Evolutionary conservation across 2,888 invertebrate species (phyloP), one percentile per base, ranked within the genome.

Genomic region (Macaria notata): DNA sequence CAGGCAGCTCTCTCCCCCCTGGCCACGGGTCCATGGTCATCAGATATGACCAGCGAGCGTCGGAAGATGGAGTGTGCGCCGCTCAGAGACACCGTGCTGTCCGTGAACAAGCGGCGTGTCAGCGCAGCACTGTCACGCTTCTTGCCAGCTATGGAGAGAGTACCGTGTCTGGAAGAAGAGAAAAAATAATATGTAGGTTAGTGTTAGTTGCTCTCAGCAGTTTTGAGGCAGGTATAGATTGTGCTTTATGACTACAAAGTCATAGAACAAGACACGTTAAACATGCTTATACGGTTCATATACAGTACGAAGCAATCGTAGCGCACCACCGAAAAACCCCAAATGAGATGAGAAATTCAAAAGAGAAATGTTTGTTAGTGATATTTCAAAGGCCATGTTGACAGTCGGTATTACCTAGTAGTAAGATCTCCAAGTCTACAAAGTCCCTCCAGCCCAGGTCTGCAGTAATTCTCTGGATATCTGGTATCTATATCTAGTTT

Each of bases 1-100:
- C 98, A 98, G 0, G 97, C 97, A 76, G 98, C 90, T 62, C 98
- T 88, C 82, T 98, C 97, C 9, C 98, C 98, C 64, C 98, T 88
- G 0, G 97, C 97, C 61, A 95, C 94, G 0, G 98, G 98, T 0
- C 97, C 97, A 75, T 95, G 94, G 76, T 98, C 97, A 76, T 97
- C 98, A 73, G 96, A 97, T 49, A 98, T 93, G 2, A 98, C 96
- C 38, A 98, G 85, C 5, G 98, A 96, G 79, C 95, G 95, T 49
- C 96, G 96, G 71, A 98, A 77, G 71, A 97, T 92, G 64, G 94
- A 94, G 73, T 94, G 88, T 9, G 93, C 92, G 9, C 98, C 98
- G 7, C 94, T 93, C 6, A 98, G 87, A 0, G 96, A 95, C 38
- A 98, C 72, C 71, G 94, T 92, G 0, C 93, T 86, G 81, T 98